phyloP scores from a whole-genome alignment of 2,888 invertebrate species.

The Hartigia nigra region DNA sequence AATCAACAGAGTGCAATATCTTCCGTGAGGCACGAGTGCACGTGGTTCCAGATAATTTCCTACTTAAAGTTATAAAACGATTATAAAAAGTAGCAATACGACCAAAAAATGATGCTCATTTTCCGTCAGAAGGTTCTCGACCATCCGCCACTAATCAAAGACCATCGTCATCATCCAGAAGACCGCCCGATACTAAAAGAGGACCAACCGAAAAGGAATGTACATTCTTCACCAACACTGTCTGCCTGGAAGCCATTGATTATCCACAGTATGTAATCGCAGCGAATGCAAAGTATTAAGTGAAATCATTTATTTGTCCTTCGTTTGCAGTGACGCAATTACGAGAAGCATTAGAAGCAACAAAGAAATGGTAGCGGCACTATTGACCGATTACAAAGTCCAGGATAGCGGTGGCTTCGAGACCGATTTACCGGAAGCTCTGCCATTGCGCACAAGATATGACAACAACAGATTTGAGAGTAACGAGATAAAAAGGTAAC shows the following conservation, averaged over 20 bases:
- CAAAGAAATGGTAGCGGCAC: conserved; percentile 76
- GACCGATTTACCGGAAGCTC: conserved; percentile 68
- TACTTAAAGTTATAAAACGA: neutral
- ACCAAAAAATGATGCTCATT: neutral
- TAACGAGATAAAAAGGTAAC: conserved; percentile 62
- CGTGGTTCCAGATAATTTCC: neutral
- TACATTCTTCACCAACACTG: conserved; percentile 77
- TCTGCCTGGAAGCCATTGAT: conserved; percentile 79
- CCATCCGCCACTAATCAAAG: conserved; percentile 43
- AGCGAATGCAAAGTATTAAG: neutral
- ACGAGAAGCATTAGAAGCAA: conserved; percentile 75
- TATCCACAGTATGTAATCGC: conserved; percentile 78
- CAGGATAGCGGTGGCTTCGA: conserved; percentile 68
- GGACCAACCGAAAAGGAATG: conserved; percentile 67
- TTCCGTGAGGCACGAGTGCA: neutral
- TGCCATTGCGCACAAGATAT: conserved; percentile 41
- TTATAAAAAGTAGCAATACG: neutral
- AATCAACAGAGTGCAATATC: neutral
- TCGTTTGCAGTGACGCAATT: conserved; percentile 72
- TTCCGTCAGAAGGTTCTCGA: conserved; percentile 49
- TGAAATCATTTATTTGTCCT: neutral
- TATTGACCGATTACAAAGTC: conserved; percentile 78
- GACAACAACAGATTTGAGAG: conserved; percentile 50
- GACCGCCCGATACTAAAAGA: conserved; percentile 52
- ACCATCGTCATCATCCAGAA: conserved; percentile 45